Evolutionary conservation across 2,797 vertebrate genomes (phyloP), one percentile per base, ranked within the genome.

Genomic region (Bufotes viridis): DNA sequence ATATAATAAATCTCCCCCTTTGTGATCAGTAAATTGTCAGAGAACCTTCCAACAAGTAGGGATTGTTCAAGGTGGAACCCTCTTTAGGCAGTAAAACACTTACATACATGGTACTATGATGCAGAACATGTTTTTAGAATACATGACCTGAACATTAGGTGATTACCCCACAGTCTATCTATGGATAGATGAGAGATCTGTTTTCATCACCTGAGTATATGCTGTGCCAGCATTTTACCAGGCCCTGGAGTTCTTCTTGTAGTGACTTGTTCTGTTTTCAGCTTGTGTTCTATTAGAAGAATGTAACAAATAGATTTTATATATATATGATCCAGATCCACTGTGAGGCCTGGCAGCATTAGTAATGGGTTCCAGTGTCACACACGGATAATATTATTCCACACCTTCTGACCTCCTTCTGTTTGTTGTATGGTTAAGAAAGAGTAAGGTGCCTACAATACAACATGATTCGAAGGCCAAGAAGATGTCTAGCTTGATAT

Each of bases 241-340:
- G 72, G 51, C 42, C 34, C 34, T 42, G 55, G 53, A 11, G 14
- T 17, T 20, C 34, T 29, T 42, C 55, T 60, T 87, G 86, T 82
- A 63, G 34, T 15, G 63, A 82, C 67, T 63, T 87, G 79, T 74
- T 17, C 29, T 8, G 55, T 29, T 81, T 53, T 79, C 7, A 42
- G 3, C 29, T 81, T 22, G 6, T 81, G 14, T 76, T 51, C 22
- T 84, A 12, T 0, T 29, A 34, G 1, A 60, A 60, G 49, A 55
- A n/a, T 55, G 29, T 55, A 55, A 12, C 14, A 75, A 22, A 53
- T 51, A 11, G 20, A 0, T n/a, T 12, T 24, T 6, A 78, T 55
- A 0, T 24, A 3, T 24, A 3, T 49, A 75, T 22, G 20, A 51
- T 3, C 20, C 20, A 51, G 49, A 8, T 78, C n/a, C 24, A 78